Conservation (phyloP, 2,888 invertebrate species). For the Apomyelois bistriatella region DNA sequence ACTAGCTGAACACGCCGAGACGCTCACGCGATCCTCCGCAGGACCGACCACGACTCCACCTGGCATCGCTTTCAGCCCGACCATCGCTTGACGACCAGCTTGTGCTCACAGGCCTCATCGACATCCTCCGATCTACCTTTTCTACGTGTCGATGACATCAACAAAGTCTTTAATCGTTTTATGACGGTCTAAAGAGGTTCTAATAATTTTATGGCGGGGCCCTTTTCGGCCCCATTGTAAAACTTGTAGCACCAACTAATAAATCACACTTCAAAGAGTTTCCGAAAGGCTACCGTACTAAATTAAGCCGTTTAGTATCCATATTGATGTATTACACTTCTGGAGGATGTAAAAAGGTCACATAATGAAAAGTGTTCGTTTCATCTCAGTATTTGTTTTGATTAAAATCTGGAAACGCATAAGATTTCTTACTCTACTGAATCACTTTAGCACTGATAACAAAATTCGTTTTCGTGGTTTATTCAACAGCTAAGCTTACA, state of each 20-base stretch:
- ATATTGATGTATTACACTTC: constrained; percentile 53
- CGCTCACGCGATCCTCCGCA: constrained; percentile 43
- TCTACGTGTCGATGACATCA: constrained; percentile 55
- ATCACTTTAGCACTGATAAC: constrained; percentile 7
- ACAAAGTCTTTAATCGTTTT: constrained; percentile 59
- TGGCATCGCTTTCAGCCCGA: constrained; percentile 62
- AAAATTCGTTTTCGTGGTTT: constrained; percentile 27
- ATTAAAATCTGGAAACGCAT: constrained; percentile 26
- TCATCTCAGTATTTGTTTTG: constrained; percentile 44
- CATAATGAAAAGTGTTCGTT: constrained; percentile 54
- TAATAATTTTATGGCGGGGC: constrained; percentile 74
- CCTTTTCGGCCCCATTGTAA: constrained; percentile 72
- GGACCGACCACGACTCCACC: constrained; percentile 48
- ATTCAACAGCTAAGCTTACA: constrained; percentile 43
- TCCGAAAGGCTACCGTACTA: constrained; percentile 38
- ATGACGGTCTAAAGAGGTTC: constrained; percentile 45
- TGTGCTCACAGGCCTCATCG: constrained; percentile 46
- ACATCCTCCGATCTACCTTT: constrained; percentile 60
- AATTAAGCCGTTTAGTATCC: constrained; percentile 46
- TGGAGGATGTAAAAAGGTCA: constrained; percentile 61
- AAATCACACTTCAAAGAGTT: constrained; percentile 45
- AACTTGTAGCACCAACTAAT: constrained; percentile 48
- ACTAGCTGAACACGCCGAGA: constrained; percentile 62
- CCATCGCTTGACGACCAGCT: constrained; percentile 65
- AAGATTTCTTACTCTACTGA: neutral